Evolutionary conservation across 2,888 invertebrate species (phyloP).

Genomic region (Parapristionchus giblindavisi): DNA sequence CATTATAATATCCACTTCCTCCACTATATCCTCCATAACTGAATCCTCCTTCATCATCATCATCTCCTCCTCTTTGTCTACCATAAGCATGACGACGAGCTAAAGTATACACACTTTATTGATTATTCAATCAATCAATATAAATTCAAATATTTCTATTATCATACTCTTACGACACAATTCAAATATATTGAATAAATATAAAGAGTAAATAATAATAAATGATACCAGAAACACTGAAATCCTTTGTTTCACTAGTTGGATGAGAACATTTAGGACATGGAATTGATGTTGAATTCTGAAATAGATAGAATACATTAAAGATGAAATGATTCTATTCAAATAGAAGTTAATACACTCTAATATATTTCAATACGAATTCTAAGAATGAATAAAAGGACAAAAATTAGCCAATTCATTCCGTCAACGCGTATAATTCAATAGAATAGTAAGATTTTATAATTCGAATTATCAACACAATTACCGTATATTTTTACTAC

Average conservation of each 20-base stretch:
- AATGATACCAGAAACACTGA: constrained; percentile 96
- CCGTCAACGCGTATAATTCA: too few relatives aligned
- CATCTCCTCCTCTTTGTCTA: constrained; percentile 8
- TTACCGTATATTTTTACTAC: background rate
- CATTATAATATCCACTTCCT: constrained; percentile 9
- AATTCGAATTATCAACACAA: background rate
- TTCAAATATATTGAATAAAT: background rate
- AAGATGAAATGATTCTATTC: too few relatives aligned
- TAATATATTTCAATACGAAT: too few relatives aligned
- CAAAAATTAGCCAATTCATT: too few relatives aligned
- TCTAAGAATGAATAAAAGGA: too few relatives aligned
- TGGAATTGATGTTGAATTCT: constrained; percentile 78
- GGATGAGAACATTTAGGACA: constrained; percentile 93
- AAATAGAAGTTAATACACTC: too few relatives aligned
- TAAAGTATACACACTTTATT: background rate
- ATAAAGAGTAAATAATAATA: background rate
- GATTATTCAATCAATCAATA: too few relatives aligned
- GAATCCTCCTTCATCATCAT: constrained; percentile 35
- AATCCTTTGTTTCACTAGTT: constrained; percentile 90
- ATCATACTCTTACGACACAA: background rate
- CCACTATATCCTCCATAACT: constrained; percentile 31
- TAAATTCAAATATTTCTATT: background rate
- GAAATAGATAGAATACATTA: too few relatives aligned
- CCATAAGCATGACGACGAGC: constrained; percentile 35
- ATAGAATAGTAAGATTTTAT: too few relatives aligned